Base-by-base conservation (phyloP, 2,797 vertebrate species). In the Cossypha dichroa region DNA sequence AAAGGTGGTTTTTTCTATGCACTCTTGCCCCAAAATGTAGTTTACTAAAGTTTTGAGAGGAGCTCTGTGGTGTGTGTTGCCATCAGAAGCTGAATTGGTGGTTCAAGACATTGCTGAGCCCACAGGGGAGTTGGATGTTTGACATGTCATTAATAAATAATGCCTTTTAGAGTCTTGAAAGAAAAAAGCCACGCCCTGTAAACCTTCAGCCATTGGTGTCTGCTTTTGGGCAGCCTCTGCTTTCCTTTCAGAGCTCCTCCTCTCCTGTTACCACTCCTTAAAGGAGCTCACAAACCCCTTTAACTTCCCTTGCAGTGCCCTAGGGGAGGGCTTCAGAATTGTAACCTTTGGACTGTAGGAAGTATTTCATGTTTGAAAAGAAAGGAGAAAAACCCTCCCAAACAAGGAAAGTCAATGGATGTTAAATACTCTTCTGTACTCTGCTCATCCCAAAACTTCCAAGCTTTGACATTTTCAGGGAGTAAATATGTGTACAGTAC, bases 341-440 rank as follows among this genome's bases (percentile, higher is more conserved):
- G 55, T 72, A 45, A 45, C 17, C 36, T 74, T 60, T 85, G 31
- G n/a, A 36, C 41, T 83, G 19, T 4, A 70, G 67, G 20, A 58
- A 91, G 40, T 49, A 25, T 13, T 80, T 73, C 15, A 58, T 3
- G 0, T 56, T 67, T 19, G 6, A 33, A 56, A 94, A 21, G 14
- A 14, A 31, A 11, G 5, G 3, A 6, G 6, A 9, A 43, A 73
- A 49, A 1, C 4, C 2, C 14, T 73, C 10, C 9, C 22, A 79
- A 73, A 31, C 22, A 25, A 54, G 38, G 7, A 36, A 34, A 43
- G 15, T 17, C 31, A 31, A 0, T n/a, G 15, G 18, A 10, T 89
- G 21, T 74, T 33, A 46, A n/a, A 85, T 59, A 15, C 8, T 41
- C 46, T 49, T 72, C n/a, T 85, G 41, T 62, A 34, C 31, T 20